phyloP scores from a whole-genome alignment of 2,888 invertebrate genomes.

The Chorisops tibialis region DNA sequence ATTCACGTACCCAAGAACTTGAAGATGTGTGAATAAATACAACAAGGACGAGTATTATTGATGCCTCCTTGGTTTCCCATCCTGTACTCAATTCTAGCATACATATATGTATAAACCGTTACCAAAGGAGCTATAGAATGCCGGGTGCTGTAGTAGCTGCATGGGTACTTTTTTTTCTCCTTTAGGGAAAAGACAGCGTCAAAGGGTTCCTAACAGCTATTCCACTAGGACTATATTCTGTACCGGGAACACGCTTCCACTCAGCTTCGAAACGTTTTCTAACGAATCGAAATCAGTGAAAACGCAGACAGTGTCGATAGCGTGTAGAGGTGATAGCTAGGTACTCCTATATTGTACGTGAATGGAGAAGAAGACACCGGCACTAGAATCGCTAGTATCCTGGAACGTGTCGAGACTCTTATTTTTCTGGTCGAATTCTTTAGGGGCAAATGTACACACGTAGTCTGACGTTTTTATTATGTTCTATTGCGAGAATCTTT shows the following conservation, averaged over 20 bases:
- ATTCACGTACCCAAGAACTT: not conserved
- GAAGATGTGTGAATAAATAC: too few species aligned
- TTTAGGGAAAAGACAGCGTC: constrained; percentile 2
- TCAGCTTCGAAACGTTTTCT: constrained; percentile 14
- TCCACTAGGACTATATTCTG: constrained; percentile 14
- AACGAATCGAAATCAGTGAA: constrained; percentile 22
- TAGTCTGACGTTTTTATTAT: constrained; percentile 25
- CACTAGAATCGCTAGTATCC: constrained; percentile 12
- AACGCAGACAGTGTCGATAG: constrained; percentile 18
- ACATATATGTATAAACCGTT: too few species aligned
- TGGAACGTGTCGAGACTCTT: constrained; percentile 24
- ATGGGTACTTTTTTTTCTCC: constrained; percentile 4
- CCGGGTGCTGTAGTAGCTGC: too few species aligned
- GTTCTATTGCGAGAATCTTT: constrained; percentile 21
- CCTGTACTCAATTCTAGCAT: too few species aligned
- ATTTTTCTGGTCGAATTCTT: constrained; percentile 25
- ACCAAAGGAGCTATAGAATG: too few species aligned
- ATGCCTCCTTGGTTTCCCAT: too few species aligned
- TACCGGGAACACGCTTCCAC: constrained; percentile 11
- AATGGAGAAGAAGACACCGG: not conserved
- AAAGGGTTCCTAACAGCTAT: constrained; percentile 15
- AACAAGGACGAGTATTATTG: too few species aligned
- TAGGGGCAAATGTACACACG: constrained; percentile 23
- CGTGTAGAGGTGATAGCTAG: not conserved
- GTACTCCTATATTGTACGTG: constrained; percentile 8